Conservation (phyloP, 1,140 invertebrate genomes). For the Sycophaga agraensis region DNA sequence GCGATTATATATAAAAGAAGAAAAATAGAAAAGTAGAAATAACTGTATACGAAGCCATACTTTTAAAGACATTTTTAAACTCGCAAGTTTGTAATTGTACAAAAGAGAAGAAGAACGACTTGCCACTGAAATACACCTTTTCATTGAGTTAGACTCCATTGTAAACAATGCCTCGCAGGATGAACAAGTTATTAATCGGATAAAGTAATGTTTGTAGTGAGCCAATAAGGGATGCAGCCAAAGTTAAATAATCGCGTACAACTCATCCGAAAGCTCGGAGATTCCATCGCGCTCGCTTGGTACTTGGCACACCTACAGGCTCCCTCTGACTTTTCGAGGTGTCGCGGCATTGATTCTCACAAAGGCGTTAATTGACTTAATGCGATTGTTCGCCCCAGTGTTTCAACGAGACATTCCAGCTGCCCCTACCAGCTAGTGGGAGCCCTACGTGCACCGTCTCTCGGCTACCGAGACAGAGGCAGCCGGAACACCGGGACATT, state of each 20-base stretch:
- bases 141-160: too few relatives aligned
- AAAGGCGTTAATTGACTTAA: conserved; percentile 33
- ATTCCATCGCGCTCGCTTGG: conserved; percentile 23
- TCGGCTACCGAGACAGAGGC: background rate
- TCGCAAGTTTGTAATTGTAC: too few relatives aligned
- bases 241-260: conserved; percentile 8
- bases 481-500: background rate
- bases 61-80: too few relatives aligned
- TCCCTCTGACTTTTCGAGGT: background rate
- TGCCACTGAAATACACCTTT: too few relatives aligned
- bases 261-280: conserved; percentile 24
- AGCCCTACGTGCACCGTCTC: background rate
- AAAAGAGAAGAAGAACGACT: too few relatives aligned
- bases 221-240: too few relatives aligned
- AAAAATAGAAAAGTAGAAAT: too few relatives aligned
- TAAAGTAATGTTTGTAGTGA: too few relatives aligned
- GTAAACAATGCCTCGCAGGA: too few relatives aligned
- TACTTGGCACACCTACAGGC: conserved; percentile 16
- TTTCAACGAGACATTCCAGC: background rate
- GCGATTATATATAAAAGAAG: too few relatives aligned
- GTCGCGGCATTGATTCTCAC: conserved; percentile 24
- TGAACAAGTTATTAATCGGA: too few relatives aligned
- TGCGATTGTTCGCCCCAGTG: conserved; percentile 27
- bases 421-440: background rate
- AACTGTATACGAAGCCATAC: too few relatives aligned